Evolutionary conservation across 1,140 invertebrate species (phyloP), one percentile per base, ranked within the genome.

Genomic region (Papilio aristodemus): DNA sequence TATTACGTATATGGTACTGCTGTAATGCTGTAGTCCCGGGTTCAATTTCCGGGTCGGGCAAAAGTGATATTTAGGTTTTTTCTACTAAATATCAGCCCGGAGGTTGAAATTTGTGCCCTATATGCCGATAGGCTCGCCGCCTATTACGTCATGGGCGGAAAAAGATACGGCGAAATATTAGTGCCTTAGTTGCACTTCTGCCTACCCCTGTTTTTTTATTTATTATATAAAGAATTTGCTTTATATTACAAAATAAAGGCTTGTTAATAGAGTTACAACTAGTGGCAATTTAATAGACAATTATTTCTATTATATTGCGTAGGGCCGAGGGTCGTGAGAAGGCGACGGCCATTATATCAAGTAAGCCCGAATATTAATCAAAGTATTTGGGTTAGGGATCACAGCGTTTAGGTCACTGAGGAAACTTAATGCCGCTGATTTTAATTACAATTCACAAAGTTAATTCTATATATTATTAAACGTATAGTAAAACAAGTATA

Each of bases 261-360:
- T 39, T 32, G 27, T 13, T 39, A 50, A 50, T 50, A 50, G 46
- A 50, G 19, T 22, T 25, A 50, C 19, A 50, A 22, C 8, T 50
- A 22, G 17, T 50, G 46, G 46, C 46, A 22, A 17, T 50, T 50
- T 50, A 50, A 50, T 50, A 50, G 46, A 50, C 46, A 50, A 50
- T 50, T 22, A 50, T 4, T 50, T 50, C 46, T 22, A 50, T 50
- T 22, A 50, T 17, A 50, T n/a, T n/a, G 17, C 17, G n/a, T 11
- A 50, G 19, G 46, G 46, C 22, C 46, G 46, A 50, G 46, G 46
- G 46, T 50, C 17, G 46, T 17, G 19, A 50, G 19, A 50, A 9
- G 46, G 19, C 46, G 10, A 50, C 17, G 46, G 27, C 17, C 46
- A 22, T 50, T 50, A 50, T 50, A 50, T 22, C 17, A 50, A 17